Percentiles rank a stretch among this genome's conserved stretches.
These are phyloP conservation scores for Enteromius afrohamiltoni DNA, from an alignment of 2,797 vertebrate species.

Conservation along the genomic window DNA sequence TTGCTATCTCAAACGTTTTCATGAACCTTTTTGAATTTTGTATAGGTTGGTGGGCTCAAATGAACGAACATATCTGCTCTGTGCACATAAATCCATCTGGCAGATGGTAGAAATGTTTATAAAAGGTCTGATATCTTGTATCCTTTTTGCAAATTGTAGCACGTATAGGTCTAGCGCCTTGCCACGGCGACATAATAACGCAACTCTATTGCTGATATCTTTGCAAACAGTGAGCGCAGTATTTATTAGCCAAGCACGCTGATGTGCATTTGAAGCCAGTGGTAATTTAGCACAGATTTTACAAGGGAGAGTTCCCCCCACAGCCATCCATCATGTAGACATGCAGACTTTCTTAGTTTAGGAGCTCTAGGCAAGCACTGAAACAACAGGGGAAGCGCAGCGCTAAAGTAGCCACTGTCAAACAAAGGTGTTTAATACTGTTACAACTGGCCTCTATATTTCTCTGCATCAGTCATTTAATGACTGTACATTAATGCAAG, in stretches of 20 bases:
- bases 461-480: slow-evolving; percentile 34
- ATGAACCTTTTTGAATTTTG: background rate
- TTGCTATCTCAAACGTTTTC: background rate
- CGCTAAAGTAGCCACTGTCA: slow-evolving; percentile 37
- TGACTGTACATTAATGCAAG: slow-evolving; percentile 1
- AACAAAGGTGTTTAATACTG: slow-evolving; percentile 28
- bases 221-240: slow-evolving; percentile 36
- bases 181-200: slow-evolving; percentile 28
- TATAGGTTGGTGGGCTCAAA: background rate
- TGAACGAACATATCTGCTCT: background rate
- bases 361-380: slow-evolving; percentile 26
- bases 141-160: slow-evolving; percentile 15
- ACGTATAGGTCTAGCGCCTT: background rate
- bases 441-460: slow-evolving; percentile 22
- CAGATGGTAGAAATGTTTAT: background rate
- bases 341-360: slow-evolving; percentile 45
- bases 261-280: slow-evolving; percentile 47
- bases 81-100: background rate
- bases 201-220: slow-evolving; percentile 36
- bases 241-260: slow-evolving; percentile 46
- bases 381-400: slow-evolving; percentile 24
- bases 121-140: slow-evolving; percentile 28
- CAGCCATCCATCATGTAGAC: slow-evolving; percentile 53
- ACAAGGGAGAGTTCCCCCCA: slow-evolving; percentile 30
- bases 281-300: slow-evolving; percentile 52